Evolutionary conservation across 2,797 vertebrate genomes (phyloP), one percentile per base, ranked within the genome.

Genomic region (Holocentrus rufus): DNA sequence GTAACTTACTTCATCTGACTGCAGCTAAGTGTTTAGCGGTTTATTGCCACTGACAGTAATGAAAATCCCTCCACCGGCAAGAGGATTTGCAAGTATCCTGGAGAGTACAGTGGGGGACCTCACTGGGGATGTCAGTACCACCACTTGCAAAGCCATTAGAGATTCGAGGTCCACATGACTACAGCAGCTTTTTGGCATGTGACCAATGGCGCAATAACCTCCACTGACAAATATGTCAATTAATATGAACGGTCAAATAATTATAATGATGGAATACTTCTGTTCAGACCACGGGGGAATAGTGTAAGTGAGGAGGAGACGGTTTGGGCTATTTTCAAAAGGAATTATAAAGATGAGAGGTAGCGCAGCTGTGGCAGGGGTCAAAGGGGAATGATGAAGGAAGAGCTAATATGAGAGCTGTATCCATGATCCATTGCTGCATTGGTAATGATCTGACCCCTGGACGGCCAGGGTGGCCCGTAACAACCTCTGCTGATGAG

Each of bases 41-140:
- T 90, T 81, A 92, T 91, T 89, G 90, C 87, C 90, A 92, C 84
- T 87, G 80, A 87, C 77, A 79, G 76, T 86, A 90, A 93, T 82
- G 82, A 87, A 90, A 87, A 82, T 74, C 74, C 77, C 91, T 89
- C 87, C 71, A 90, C 90, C 90, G 84, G 76, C 84, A 91, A 82
- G 64, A 92, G 81, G 86, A 90, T 78, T 79, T 70, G 87, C 53
- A 25, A 3, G 30, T 80, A 83, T 87, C 80, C 81, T 60, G 39
- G 69, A 85, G 55, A 64, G 61, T 69, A n/a, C n/a, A n/a, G 30
- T 53, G 10, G 46, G 27, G 59, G 59, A 60, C 68, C 66, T 66
- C 39, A 22, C 36, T 73, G 65, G 70, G 68, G 76, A 76, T 36
- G 50, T 69, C 63, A 50, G 58, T 27, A 47, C 61, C 59, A 60